phyloP scores from a whole-genome alignment of 1,140 invertebrate species.

The Calephelis nemesis region DNA sequence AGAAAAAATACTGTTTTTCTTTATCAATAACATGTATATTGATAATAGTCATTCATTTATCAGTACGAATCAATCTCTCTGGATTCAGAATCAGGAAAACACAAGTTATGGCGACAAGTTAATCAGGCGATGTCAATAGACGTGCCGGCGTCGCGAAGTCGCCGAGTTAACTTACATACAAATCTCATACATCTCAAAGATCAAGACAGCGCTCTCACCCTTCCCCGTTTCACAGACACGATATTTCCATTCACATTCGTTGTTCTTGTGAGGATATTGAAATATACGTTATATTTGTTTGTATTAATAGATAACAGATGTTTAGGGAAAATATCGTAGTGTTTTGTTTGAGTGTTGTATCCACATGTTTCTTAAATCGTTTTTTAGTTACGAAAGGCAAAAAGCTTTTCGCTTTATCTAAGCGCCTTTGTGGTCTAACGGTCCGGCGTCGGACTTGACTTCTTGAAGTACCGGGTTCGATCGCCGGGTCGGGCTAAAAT shows the following conservation, averaged over 20 bases:
- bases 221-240: constrained; percentile 27
- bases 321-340: background rate
- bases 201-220: constrained; percentile 1
- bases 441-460: no score
- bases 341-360: background rate
- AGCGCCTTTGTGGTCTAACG: no score
- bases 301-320: background rate
- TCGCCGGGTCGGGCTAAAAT: no score
- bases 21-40: no score
- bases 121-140: constrained; percentile 2
- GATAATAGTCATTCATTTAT: background rate
- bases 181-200: constrained; percentile 27
- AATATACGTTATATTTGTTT: background rate
- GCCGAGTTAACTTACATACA: constrained; percentile 20
- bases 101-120: background rate
- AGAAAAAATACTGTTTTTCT: background rate
- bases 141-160: constrained; percentile 1
- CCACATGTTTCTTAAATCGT: no score
- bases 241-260: constrained; percentile 30
- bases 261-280: constrained; percentile 6
- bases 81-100: background rate
- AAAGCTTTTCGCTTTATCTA: no score
- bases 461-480: no score
- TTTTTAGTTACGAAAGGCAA: no score
- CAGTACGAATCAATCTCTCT: no score